Base-by-base conservation (phyloP, 1,140 invertebrate genomes). In the Leptopilina boulardi region DNA sequence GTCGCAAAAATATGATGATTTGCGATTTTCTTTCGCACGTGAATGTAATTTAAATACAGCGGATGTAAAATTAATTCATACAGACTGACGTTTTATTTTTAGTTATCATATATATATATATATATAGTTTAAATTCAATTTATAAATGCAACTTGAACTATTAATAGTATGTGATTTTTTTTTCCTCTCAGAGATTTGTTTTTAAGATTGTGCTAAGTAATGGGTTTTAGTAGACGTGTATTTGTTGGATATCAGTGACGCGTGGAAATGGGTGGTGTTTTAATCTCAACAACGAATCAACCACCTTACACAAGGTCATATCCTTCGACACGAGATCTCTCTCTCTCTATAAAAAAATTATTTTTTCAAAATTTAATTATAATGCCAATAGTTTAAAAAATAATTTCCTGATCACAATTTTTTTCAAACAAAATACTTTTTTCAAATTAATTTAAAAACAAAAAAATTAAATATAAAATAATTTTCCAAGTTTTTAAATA, bases 261-360 rank as follows among this genome's bases (percentile, higher is more conserved):
- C 19, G 54, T 59, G 54, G 54, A 21, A 59, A 26, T 11, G 19
- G 54, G 54, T 59, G 54, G 19, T 19, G 21, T n/a, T 34, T 26
- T 59, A 59, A 59, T 59, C 54, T 59, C 21, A 59, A 13, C 19
- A 23, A 26, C 19, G 10, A 59, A 59, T 59, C 54, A 59, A 59
- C 21, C 54, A 59, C 54, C 54, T 26, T 8, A 21, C 13, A 1
- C 54, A 59, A 59, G 54, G 54, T 59, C 54, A 59, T 26, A 59
- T 59, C 54, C 54, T 59, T 59, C 54, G 11, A 47, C 44, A 47
- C 44, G 44, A 59, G n/a, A 54, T 54, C 51, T 9, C 9, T 13
- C 8, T 42, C 41, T 4, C 51, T 54, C 5, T 19, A 8, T 23
- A 1, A 19, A 54, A 23, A 54, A 6, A 19, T 19, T 9, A 6